Percentiles rank a stretch among this genome's conserved stretches.
These are phyloP conservation scores for Musca domestica DNA, from an alignment of 1,140 invertebrate species.

Conservation along the genomic window DNA sequence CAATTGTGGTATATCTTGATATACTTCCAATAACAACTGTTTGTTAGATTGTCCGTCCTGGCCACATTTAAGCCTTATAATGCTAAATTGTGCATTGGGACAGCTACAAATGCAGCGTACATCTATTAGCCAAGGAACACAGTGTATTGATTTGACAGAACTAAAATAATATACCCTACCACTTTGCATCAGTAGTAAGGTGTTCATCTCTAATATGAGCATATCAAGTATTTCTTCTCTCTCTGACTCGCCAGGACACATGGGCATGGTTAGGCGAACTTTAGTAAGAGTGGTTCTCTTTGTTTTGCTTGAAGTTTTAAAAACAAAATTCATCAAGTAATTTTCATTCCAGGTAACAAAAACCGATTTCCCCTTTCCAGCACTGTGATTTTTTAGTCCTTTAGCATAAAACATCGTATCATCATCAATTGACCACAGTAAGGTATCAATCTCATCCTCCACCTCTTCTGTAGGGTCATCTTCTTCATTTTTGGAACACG, in stretches of 20 bases:
- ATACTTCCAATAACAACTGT: constrained; percentile 32
- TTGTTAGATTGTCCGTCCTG: not conserved
- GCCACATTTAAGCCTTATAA: constrained; percentile 31
- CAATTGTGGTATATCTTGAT: constrained; percentile 37
- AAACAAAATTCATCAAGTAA: constrained; percentile 43
- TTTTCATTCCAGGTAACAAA: constrained; percentile 48
- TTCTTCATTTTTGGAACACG: not conserved
- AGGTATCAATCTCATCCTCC: constrained; percentile 20
- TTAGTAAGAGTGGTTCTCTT: constrained; percentile 36
- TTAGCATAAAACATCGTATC: constrained; percentile 41
- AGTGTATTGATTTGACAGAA: constrained; percentile 40
- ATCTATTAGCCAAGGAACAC: constrained; percentile 35
- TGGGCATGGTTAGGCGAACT: constrained; percentile 38
- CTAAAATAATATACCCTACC: constrained; percentile 43
- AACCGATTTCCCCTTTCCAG: constrained; percentile 36
- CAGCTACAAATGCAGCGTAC: constrained; percentile 36
- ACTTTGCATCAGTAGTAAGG: constrained; percentile 40
- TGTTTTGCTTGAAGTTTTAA: constrained; percentile 34
- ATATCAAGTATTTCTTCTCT: constrained; percentile 26
- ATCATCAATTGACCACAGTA: constrained; percentile 41
- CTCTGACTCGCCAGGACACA: not conserved
- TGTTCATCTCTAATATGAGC: constrained; percentile 41
- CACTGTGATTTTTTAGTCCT: constrained; percentile 37
- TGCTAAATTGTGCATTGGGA: constrained; percentile 33
- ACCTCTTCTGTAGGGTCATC: constrained; percentile 19